phyloP scores from a whole-genome alignment of 1,140 invertebrate species.

The Grapholita molesta region DNA sequence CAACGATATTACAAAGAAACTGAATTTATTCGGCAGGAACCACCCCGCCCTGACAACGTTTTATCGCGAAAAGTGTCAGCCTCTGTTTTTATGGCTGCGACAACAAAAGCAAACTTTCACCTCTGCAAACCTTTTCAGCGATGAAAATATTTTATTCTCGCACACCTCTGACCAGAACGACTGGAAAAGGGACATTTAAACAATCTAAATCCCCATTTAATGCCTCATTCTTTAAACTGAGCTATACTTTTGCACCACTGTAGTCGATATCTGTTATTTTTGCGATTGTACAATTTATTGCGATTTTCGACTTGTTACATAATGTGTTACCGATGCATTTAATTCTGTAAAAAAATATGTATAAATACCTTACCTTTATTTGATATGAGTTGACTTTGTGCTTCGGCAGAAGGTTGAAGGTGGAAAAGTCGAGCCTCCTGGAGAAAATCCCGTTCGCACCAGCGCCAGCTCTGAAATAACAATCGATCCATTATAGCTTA shows the following conservation, averaged over 20 bases:
- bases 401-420: constrained; percentile 95
- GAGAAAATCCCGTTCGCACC: constrained; percentile 94
- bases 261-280: not conserved
- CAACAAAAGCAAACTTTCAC: constrained; percentile 61
- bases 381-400: constrained; percentile 99
- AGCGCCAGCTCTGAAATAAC: constrained; percentile 86
- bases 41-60: constrained; percentile 42
- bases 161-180: not conserved
- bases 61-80: constrained; percentile 64
- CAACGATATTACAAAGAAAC: constrained; percentile 58
- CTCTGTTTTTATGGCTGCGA: constrained; percentile 51
- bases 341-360: not conserved
- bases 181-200: not conserved
- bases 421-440: constrained; percentile 94
- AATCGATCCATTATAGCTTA: constrained; percentile 18
- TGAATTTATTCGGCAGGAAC: constrained; percentile 36
- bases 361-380: constrained; percentile 90
- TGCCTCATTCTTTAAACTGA: not conserved
- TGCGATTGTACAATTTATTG: not conserved
- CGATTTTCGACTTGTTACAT: too few relatives aligned
- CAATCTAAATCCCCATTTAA: not conserved
- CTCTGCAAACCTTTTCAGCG: constrained; percentile 46
- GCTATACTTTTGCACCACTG: not conserved
- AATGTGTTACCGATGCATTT: not conserved
- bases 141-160: constrained; percentile 50